phyloP scores from a whole-genome alignment of 2,797 vertebrate genomes.

The Acridotheres tristis region DNA sequence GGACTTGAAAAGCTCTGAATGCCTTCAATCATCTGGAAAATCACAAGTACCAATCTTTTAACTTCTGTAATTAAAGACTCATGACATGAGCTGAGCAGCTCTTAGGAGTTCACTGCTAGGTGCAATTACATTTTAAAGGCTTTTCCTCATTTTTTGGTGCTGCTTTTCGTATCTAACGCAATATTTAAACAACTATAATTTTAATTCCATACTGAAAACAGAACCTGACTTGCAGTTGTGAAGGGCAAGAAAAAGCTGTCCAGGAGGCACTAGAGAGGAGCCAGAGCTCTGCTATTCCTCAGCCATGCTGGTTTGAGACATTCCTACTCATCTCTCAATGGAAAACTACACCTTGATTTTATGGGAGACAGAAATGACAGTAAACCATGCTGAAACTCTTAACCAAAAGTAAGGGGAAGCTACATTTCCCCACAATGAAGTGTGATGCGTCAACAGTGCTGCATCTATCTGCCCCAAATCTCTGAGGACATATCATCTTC shows the following conservation, averaged over 20 bases:
- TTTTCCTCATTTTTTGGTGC: background rate
- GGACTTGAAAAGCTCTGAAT: slow-evolving; percentile 61
- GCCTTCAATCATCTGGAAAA: slow-evolving; percentile 66
- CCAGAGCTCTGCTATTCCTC: background rate
- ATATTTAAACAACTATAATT: background rate
- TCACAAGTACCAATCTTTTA: slow-evolving; percentile 50
- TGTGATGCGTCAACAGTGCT: background rate
- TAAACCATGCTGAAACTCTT: background rate
- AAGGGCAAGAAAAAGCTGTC: background rate
- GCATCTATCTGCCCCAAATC: background rate
- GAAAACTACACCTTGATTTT: background rate
- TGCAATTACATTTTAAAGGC: background rate
- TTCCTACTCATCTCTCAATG: background rate
- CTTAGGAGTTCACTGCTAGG: background rate
- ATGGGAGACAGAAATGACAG: background rate
- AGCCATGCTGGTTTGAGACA: background rate
- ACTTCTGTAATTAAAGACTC: slow-evolving; percentile 45
- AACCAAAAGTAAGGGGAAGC: accelerated
- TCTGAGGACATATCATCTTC: background rate
- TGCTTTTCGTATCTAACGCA: background rate
- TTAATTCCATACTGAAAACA: background rate
- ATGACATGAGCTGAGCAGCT: background rate
- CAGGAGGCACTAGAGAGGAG: background rate
- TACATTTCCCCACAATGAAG: background rate
- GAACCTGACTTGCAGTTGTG: background rate